Conservation (phyloP, 2,113 vertebrate genomes). For the Bubo scandiacus region DNA sequence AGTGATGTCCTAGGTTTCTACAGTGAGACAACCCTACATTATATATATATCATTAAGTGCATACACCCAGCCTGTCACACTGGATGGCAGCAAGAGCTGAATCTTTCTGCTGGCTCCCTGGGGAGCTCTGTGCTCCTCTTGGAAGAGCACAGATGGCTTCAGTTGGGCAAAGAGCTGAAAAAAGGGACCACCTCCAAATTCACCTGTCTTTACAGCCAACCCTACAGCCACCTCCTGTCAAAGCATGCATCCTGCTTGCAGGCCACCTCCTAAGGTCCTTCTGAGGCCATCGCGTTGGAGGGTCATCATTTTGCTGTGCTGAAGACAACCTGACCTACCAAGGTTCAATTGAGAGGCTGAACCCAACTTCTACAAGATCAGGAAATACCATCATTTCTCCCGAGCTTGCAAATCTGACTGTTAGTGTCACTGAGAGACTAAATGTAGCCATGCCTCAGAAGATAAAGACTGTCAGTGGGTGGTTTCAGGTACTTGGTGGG, state of each 20-base stretch:
- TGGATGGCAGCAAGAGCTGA: neutral
- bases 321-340: neutral
- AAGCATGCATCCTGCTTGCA: neutral
- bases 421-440: accelerated
- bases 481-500: neutral
- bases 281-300: accelerated
- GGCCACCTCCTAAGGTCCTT: neutral
- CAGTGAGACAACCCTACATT: neutral
- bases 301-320: neutral
- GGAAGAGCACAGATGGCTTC: neutral
- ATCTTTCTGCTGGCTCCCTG: neutral
- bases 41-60: too few species aligned
- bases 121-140: neutral
- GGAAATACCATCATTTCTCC: neutral
- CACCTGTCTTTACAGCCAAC: neutral
- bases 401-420: neutral
- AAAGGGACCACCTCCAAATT: neutral
- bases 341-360: neutral
- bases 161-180: neutral
- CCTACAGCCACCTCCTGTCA: neutral
- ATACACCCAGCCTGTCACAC: neutral
- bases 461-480: accelerated
- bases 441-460: accelerated
- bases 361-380: too few species aligned
- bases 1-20: neutral